A percentile compares a stretch with the other conserved stretches of the same genome.
phyloP scores from a whole-genome alignment of 2,888 invertebrate species.

The Campoplex capitator region DNA sequence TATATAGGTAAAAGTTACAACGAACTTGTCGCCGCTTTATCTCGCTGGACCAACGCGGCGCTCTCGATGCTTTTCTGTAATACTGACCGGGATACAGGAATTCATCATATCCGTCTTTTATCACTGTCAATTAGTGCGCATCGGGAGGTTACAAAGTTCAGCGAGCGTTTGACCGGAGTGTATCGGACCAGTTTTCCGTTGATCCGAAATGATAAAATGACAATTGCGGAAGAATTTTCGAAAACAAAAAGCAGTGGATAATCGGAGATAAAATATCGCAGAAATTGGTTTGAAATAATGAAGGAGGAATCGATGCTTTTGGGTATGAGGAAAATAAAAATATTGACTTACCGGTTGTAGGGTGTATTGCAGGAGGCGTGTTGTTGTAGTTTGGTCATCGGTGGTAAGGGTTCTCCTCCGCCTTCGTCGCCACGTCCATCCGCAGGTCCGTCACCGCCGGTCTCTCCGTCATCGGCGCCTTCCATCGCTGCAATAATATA shows the following conservation, averaged over 20 bases:
- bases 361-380: conserved; percentile 74
- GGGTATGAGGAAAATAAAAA: no score
- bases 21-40: background rate
- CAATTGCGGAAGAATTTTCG: no score
- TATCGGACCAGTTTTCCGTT: background rate
- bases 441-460: conserved; percentile 69
- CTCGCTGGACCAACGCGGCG: background rate
- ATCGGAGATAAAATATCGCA: background rate
- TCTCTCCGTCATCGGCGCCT: conserved; percentile 75
- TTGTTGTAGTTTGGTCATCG: conserved; percentile 76
- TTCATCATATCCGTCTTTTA: background rate
- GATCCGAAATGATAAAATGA: no score
- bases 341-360: conserved; percentile 78
- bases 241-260: background rate
- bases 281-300: background rate
- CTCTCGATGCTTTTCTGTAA: background rate
- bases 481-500: conserved; percentile 71
- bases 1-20: background rate
- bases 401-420: conserved; percentile 73
- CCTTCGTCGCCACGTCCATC: conserved; percentile 74
- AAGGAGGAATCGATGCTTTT: no score
- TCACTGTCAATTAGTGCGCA: background rate
- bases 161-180: background rate
- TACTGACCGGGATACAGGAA: background rate
- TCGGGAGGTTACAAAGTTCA: background rate